Evolutionary conservation across 2,797 vertebrate species (phyloP).

Genomic region (Morus bassanus): DNA sequence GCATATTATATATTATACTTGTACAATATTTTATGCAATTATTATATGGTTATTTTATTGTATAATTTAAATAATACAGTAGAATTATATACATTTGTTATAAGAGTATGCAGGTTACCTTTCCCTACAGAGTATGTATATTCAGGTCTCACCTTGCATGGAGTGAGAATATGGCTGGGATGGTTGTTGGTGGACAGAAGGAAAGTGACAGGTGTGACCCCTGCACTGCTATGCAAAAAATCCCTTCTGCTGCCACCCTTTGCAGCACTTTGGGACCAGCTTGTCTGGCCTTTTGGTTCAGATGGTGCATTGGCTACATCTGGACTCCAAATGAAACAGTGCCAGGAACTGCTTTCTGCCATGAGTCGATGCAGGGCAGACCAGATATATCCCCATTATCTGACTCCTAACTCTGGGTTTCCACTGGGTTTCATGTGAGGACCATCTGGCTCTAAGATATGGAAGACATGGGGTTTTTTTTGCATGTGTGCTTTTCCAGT

Average conservation of each 20-base stretch:
- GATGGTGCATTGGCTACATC: too few relatives aligned
- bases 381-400: background rate
- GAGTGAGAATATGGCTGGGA: background rate
- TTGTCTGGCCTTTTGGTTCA: background rate
- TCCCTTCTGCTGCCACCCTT: background rate
- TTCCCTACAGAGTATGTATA: background rate
- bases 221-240: background rate
- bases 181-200: background rate
- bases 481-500: background rate
- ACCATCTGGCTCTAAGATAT: background rate
- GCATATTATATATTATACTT: background rate
- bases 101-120: background rate
- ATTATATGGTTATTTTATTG: background rate
- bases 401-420: background rate
- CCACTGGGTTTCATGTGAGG: background rate
- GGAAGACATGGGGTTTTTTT: background rate
- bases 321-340: background rate
- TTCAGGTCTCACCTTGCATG: background rate
- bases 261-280: background rate
- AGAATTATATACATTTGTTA: background rate
- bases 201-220: background rate
- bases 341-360: background rate
- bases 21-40: background rate
- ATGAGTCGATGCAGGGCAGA: background rate
- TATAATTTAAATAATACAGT: background rate